Evolutionary conservation across 2,888 invertebrate species (phyloP), one percentile per base, ranked within the genome.

Genomic region (Bellardia pandia): DNA sequence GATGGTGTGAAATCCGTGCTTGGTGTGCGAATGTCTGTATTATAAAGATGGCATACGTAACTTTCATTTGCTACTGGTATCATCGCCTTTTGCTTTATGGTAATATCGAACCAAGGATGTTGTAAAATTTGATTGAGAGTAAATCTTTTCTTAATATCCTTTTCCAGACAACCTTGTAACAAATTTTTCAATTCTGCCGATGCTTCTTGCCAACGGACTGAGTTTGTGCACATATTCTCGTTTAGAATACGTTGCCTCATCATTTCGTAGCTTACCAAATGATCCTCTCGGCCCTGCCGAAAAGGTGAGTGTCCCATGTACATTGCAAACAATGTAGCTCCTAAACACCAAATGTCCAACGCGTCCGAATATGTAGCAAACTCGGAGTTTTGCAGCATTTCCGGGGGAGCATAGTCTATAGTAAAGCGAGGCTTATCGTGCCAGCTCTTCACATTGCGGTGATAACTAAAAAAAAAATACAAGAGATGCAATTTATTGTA

Each of bases 281-380:
- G 90, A 5, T 90, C 90, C 16, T 64, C 82, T 77, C 85, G 89
- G 42, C 90, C 89, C 76, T 90, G 90, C 76, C 93, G 91, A 94
- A 98, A 99, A 0, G 99, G 98, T 0, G 98, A 96, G 90, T 96
- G 96, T 0, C 99, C 99, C 86, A 97, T 96, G 68, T 99, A 93
- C 95, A 95, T 94, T 45, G 94, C 94, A 89, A 94, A 95, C 66
- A 98, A 94, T 89, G 99, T 97, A 2, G 98, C 98, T 0, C 99
- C 99, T 0, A 99, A 94, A 89, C 98, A 98, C 98, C 99, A 99
- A 85, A 99, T 94, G 94, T 99, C 99, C 94, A 98, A 98, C 91
- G 97, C 96, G 92, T 98, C 97, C 89, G 98, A 97, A 94, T 99
- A 99, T 3, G 84, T 90, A 30, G 90, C 92, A 60, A 89, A 89